These are phyloP conservation scores for Dicrostonyx torquatus DNA, from an alignment of 2,797 vertebrate species.

Conservation along the genomic window DNA sequence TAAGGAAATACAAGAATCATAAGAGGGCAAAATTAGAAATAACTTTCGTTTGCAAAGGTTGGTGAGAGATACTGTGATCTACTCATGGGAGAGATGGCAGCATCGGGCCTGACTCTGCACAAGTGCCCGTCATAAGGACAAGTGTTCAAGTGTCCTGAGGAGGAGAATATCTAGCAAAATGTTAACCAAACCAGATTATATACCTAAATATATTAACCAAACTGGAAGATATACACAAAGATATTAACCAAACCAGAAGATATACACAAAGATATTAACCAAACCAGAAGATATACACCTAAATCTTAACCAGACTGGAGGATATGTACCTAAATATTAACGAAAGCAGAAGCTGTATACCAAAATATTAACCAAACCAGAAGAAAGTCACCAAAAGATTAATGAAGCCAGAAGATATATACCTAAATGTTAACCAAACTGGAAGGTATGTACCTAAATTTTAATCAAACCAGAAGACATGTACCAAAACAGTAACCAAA, in stretches of 20 bases:
- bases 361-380: background rate
- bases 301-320: background rate
- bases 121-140: background rate
- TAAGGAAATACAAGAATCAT: conserved; percentile 27
- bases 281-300: no score
- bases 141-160: conserved; percentile 19
- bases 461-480: no score
- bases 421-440: background rate
- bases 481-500: background rate
- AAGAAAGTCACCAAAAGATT: background rate
- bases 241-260: background rate
- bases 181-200: background rate
- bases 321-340: background rate
- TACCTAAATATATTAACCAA: background rate
- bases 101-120: background rate
- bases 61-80: background rate
- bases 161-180: background rate
- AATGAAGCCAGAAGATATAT: background rate
- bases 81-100: background rate
- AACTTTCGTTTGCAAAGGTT: conserved; percentile 8
- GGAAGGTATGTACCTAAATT: background rate
- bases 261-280: background rate
- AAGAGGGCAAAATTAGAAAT: conserved; percentile 12
- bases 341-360: background rate
- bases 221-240: background rate